A percentile compares a stretch with the other conserved stretches of the same genome.
These are phyloP conservation scores for Phanerotoma sp. DNA, from an alignment of 2,888 invertebrate genomes.

Conservation along the genomic window DNA sequence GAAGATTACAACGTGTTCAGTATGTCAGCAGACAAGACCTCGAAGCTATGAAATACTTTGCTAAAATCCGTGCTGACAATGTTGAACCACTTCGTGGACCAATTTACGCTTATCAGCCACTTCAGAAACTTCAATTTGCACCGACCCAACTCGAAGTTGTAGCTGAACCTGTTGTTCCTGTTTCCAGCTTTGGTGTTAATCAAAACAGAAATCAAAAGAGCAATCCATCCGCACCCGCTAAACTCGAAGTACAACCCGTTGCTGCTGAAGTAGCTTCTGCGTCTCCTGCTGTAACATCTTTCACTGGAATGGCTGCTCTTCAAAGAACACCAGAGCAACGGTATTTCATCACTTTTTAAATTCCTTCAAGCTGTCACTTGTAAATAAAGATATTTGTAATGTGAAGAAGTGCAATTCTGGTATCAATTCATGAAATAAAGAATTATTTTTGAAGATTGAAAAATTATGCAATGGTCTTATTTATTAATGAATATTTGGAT, in stretches of 20 bases:
- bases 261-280: slow-evolving; percentile 43
- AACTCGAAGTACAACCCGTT: slow-evolving; percentile 47
- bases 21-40: slow-evolving; percentile 62
- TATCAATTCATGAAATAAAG: no score
- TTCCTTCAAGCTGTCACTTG: no score
- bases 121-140: slow-evolving; percentile 49
- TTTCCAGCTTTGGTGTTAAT: slow-evolving; percentile 23
- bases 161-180: slow-evolving; percentile 27
- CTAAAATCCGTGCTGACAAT: slow-evolving; percentile 65
- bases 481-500: no score
- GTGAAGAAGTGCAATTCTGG: no score
- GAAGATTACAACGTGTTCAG: slow-evolving; percentile 65
- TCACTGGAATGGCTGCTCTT: slow-evolving; percentile 44
- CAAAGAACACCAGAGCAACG: slow-evolving; percentile 47
- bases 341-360: slow-evolving; percentile 46
- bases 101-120: slow-evolving; percentile 60
- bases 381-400: no score
- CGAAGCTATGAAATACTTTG: slow-evolving; percentile 67
- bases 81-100: slow-evolving; percentile 67
- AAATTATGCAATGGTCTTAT: no score
- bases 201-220: slow-evolving; percentile 7
- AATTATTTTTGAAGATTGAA: no score
- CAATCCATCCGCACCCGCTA: slow-evolving; percentile 33
- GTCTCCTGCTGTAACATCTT: slow-evolving; percentile 35
- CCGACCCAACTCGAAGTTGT: slow-evolving; percentile 39